Conservation (phyloP, 2,797 vertebrate genomes). For the Sebastes hubbsi region DNA sequence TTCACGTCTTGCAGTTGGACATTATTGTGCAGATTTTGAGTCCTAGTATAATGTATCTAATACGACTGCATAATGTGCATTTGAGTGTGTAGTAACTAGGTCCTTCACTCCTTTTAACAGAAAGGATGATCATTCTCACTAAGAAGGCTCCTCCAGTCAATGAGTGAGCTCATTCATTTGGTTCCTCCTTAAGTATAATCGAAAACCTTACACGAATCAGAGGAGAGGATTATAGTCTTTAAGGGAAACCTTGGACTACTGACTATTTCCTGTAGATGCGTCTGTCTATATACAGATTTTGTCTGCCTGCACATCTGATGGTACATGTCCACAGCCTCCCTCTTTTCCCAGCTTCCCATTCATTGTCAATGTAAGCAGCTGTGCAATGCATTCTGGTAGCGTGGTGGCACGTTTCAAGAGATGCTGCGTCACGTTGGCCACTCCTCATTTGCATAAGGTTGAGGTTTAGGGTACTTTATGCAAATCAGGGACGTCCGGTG, state of each 20-base stretch:
- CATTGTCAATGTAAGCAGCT: too few relatives aligned
- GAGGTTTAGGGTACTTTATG: too few relatives aligned
- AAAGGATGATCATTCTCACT: background rate
- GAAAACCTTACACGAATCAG: background rate
- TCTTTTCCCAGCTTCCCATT: too few relatives aligned
- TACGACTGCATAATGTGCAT: conserved; percentile 25
- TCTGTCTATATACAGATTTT: background rate
- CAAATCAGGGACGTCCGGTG: too few relatives aligned
- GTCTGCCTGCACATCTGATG: background rate
- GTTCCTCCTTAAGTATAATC: background rate
- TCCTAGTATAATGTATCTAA: conserved; percentile 15
- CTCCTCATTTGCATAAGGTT: too few relatives aligned
- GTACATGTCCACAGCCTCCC: background rate
- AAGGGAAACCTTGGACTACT: background rate
- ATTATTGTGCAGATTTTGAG: conserved; percentile 36
- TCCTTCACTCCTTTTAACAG: background rate
- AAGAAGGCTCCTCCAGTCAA: background rate
- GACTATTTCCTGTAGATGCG: background rate
- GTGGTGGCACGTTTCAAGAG: too few relatives aligned
- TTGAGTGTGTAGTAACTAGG: background rate
- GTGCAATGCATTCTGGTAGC: too few relatives aligned
- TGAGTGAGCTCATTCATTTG: background rate
- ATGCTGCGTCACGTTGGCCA: too few relatives aligned
- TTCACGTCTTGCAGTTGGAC: background rate
- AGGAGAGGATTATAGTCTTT: background rate